phyloP scores from a whole-genome alignment of 2,888 invertebrate species.

The Cryptophagus acutangulus region DNA sequence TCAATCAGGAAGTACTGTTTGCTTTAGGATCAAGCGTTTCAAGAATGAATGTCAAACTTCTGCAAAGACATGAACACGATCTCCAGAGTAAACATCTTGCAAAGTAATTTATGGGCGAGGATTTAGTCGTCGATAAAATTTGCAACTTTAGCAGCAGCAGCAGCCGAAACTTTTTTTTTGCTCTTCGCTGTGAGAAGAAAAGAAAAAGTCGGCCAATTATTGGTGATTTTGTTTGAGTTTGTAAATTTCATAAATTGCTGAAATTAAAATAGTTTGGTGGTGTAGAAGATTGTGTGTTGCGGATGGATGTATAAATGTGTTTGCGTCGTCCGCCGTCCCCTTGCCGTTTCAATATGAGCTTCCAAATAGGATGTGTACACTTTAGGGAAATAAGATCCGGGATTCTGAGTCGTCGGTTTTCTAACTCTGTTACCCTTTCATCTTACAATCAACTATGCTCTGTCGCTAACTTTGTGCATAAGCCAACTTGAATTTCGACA shows the following conservation, averaged over 20 bases:
- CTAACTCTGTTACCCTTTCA: constrained; percentile 30
- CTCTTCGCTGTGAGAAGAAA: too few species aligned
- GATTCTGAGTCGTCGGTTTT: constrained; percentile 19
- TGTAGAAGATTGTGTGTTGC: not conserved
- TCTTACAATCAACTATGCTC: constrained; percentile 13
- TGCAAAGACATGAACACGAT: constrained; percentile 14
- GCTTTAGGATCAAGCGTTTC: constrained; percentile 15
- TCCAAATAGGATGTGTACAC: constrained; percentile 19
- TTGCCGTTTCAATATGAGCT: constrained; percentile 17
- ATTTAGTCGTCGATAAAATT: too few species aligned
- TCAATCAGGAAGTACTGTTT: constrained; percentile 22
- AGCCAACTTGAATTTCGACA: constrained; percentile 5
- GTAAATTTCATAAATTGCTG: too few species aligned
- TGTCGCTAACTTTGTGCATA: constrained; percentile 1
- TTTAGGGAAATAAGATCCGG: constrained; percentile 29
- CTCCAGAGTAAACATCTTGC: constrained; percentile 23
- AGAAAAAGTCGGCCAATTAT: too few species aligned
- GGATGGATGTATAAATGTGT: not conserved
- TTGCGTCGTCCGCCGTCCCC: not conserved
- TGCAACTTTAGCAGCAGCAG: too few species aligned
- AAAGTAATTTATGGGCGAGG: constrained; percentile 17
- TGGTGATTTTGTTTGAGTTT: too few species aligned
- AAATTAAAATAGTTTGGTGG: too few species aligned
- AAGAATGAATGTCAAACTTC: constrained; percentile 13
- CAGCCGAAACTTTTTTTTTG: too few species aligned